Evolutionary conservation across 2,113 vertebrate species (phyloP).

Genomic region (Puma concolor): DNA sequence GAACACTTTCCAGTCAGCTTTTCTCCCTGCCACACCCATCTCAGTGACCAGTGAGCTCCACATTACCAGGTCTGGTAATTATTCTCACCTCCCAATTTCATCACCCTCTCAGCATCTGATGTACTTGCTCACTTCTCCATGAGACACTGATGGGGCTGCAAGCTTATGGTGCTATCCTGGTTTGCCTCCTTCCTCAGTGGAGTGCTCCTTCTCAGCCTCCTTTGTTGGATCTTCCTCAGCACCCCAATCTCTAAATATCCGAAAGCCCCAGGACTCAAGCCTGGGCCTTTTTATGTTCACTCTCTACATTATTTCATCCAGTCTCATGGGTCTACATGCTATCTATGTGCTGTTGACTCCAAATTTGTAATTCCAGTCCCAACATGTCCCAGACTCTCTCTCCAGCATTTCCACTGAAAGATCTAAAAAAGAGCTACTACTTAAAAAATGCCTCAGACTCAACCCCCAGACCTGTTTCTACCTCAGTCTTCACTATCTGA

Average conservation of each 20-base stretch:
- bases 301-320: neutral
- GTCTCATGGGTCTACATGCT: neutral
- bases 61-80: too few species aligned
- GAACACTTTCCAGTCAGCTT: neutral
- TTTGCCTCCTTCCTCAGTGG: neutral
- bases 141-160: neutral
- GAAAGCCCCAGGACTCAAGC: neutral
- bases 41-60: neutral
- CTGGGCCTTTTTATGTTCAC: neutral
- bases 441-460: neutral
- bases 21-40: neutral
- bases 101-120: neutral
- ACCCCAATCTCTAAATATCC: neutral
- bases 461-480: neutral
- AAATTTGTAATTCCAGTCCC: neutral
- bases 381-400: neutral
- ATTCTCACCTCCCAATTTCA: fast-evolving
- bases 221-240: neutral
- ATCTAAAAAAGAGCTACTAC: neutral
- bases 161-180: neutral
- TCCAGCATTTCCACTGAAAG: neutral
- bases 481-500: neutral
- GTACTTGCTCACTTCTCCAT: neutral
- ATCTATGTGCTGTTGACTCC: neutral
- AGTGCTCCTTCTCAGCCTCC: neutral